Evolutionary conservation across 2,113 vertebrate genomes (phyloP).

Genomic region (Anseranas semipalmata): DNA sequence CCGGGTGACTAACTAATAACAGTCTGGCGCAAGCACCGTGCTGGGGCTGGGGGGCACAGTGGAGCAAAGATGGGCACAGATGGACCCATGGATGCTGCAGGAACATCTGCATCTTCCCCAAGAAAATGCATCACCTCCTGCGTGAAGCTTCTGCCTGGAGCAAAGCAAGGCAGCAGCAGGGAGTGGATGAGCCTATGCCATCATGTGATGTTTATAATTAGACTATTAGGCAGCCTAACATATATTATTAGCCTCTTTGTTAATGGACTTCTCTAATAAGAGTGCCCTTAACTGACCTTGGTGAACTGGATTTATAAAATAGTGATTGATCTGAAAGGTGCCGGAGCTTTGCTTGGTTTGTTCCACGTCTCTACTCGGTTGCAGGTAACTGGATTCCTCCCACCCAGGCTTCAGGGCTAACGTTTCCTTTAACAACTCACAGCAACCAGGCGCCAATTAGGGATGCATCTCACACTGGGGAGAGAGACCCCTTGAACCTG

Average conservation of each 20-base stretch:
- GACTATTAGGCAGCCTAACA: neutral
- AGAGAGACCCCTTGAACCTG: neutral
- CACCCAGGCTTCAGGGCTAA: neutral
- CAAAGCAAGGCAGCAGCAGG: neutral
- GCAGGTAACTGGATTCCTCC: neutral
- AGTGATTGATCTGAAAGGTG: neutral
- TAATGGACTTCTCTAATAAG: constrained; percentile 38
- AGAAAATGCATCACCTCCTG: neutral
- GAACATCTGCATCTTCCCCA: neutral
- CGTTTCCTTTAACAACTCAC: neutral
- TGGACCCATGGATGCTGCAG: neutral
- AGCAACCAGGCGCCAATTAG: neutral
- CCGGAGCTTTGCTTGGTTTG: neutral
- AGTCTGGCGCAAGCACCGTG: neutral
- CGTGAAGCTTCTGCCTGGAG: neutral
- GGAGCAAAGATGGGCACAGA: neutral
- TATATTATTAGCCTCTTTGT: constrained; percentile 10
- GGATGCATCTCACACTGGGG: fast-evolving
- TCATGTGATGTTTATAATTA: constrained; percentile 2
- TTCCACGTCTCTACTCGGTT: fast-evolving
- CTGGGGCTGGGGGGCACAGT: neutral
- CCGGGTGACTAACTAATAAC: neutral
- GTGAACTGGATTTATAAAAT: neutral
- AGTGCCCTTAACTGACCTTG: neutral
- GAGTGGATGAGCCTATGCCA: neutral